Base-by-base conservation (phyloP, 1,140 invertebrate genomes). In the Cepaea nemoralis region DNA sequence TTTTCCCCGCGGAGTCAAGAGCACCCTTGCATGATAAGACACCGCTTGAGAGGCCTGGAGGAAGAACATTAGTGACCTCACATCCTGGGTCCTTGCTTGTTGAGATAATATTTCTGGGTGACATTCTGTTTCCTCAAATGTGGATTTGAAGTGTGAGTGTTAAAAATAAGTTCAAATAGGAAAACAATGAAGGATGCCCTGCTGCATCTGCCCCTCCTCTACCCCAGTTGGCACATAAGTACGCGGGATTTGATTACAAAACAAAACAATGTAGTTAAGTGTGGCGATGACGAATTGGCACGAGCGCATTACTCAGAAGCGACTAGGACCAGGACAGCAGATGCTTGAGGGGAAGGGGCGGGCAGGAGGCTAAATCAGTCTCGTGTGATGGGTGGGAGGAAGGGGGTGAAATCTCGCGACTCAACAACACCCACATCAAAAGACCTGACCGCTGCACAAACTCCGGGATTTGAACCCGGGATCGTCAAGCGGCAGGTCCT, bases 1-100 rank as follows among this genome's bases (percentile, higher is more conserved):
- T 63, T 63, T 31, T 27, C 59, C 55, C 59, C 59, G 59, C 5
- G 33, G 59, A 63, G n/a, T 63, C n/a, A 63, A 63, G 59, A 63
- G 59, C 59, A 6, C 6, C 1, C 8, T 63, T 27, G 59, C 3
- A 63, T 31, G 59, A 63, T 63, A 63, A 63, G 59, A 63, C 59
- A 63, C 27, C 59, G 27, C 59, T 63, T 63, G 42, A 50, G 22
- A 50, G 70, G 3, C 16, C 1, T 22, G 73, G 2, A 2, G 24
- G 14, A 35, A 50, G 37, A 27, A 33, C 22, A 37, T 14, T 22
- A 19, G n/a, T 14, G 8, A 55, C 50, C n/a, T 3, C 50, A 55
- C 50, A 55, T 55, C 50, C 48, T 33, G 50, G 33, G 24, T 31
- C 74, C 27, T 8, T 39, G n/a, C 8, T 31, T 59, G 14, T 19